These are phyloP conservation scores for Drosophila chauvacae DNA, from an alignment of 1,140 invertebrate genomes.

Conservation along the genomic window DNA sequence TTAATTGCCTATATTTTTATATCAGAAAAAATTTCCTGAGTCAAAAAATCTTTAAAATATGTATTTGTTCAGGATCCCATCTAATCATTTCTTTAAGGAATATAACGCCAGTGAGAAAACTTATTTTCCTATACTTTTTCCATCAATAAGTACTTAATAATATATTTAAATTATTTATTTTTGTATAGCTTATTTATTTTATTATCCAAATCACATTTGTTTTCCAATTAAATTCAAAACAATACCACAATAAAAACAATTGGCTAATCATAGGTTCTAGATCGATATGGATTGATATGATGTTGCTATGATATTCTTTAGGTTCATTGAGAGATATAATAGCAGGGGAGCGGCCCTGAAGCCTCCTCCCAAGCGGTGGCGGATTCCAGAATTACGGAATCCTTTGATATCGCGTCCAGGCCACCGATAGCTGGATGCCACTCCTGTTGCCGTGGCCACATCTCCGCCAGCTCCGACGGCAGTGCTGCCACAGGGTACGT, in stretches of 20 bases:
- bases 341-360: conserved; percentile 9
- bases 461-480: conserved; percentile 60
- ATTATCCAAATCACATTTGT: conserved; percentile 62
- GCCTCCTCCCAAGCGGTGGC: conserved; percentile 8
- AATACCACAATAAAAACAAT: conserved; percentile 38
- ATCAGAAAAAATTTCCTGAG: not conserved
- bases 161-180: not conserved
- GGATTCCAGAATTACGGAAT: conserved; percentile 41
- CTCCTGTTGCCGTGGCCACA: conserved; percentile 2
- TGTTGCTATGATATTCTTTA: conserved; percentile 83
- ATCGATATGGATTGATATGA: conserved; percentile 81
- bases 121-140: too few relatives aligned
- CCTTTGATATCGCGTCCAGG: conserved; percentile 64
- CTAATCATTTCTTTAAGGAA: not conserved
- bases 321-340: conserved; percentile 64
- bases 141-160: not conserved
- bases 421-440: conserved; percentile 44
- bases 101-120: not conserved
- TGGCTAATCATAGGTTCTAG: conserved; percentile 52
- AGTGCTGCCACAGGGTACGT: conserved; percentile 64
- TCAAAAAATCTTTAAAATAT: not conserved
- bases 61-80: not conserved
- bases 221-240: conserved; percentile 36
- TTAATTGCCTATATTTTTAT: not conserved
- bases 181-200: conserved; percentile 12